These are phyloP conservation scores for Alosa alosa DNA, from an alignment of 2,113 vertebrate genomes.

Conservation along the genomic window DNA sequence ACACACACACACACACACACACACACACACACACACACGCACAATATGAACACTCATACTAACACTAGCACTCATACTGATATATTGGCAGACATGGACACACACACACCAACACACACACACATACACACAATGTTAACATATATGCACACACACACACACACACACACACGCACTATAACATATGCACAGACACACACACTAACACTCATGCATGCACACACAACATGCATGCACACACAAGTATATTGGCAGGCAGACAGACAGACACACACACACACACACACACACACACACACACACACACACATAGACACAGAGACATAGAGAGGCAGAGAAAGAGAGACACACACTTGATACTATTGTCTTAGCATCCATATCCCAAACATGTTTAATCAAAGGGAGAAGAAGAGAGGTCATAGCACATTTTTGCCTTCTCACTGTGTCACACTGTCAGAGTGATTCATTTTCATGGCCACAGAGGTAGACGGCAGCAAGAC, in stretches of 20 bases:
- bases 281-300: background rate
- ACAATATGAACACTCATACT: no score
- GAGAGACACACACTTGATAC: background rate
- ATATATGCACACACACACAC: slow-evolving; percentile 15
- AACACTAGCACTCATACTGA: no score
- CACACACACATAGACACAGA: background rate
- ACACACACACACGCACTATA: no score
- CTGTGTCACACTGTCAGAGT: background rate
- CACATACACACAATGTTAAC: slow-evolving; percentile 1
- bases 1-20: no score
- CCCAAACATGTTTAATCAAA: background rate
- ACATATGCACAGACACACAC: background rate
- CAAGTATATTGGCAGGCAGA: background rate
- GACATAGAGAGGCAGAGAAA: background rate
- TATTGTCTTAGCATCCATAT: no score
- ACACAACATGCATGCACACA: slow-evolving; percentile 12
- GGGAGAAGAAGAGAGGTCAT: background rate
- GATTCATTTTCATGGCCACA: no score
- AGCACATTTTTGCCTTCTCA: background rate
- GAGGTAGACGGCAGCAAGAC: background rate
- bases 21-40: no score
- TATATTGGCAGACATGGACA: no score
- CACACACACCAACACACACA: slow-evolving; percentile 22
- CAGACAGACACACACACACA: slow-evolving; percentile 15
- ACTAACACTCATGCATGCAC: slow-evolving; percentile 22